Conservation (phyloP, 2,888 invertebrate genomes). For the Drosophila algonquin region DNA sequence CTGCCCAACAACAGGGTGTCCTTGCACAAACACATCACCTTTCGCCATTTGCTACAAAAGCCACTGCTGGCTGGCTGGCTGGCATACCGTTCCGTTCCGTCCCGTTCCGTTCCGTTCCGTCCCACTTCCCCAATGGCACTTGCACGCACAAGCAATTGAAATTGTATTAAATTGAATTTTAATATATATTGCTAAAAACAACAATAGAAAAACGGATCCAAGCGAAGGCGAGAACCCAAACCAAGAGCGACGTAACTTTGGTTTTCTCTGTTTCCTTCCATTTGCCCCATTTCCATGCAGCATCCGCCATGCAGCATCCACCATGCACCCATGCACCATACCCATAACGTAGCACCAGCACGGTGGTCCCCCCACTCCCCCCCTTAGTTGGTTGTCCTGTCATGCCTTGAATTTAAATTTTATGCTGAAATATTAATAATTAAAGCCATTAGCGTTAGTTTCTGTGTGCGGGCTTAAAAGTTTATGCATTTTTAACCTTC, state of each 20-base stretch:
- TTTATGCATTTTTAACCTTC: constrained; percentile 70
- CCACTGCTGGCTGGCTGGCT: not conserved
- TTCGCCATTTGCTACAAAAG: constrained; percentile 43
- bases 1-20: constrained; percentile 19
- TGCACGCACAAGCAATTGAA: constrained; percentile 75
- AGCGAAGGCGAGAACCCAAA: too few relatives aligned
- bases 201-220: constrained; percentile 17
- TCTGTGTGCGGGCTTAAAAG: constrained; percentile 37
- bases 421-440: constrained; percentile 72
- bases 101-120: not conserved
- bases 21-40: constrained; percentile 52
- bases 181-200: constrained; percentile 59
- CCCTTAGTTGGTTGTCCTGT: constrained; percentile 29
- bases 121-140: constrained; percentile 22
- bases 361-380: not conserved
- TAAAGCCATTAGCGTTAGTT: constrained; percentile 54
- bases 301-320: not conserved
- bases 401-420: constrained; percentile 74
- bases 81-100: too few relatives aligned
- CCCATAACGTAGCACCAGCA: constrained; percentile 1
- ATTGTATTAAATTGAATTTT: constrained; percentile 78
- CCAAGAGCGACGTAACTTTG: constrained; percentile 10
- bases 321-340: not conserved
- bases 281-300: constrained; percentile 9
- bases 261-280: not conserved